Evolutionary conservation across 2,888 invertebrate species (phyloP).

Genomic region (Metallyticus violacea): DNA sequence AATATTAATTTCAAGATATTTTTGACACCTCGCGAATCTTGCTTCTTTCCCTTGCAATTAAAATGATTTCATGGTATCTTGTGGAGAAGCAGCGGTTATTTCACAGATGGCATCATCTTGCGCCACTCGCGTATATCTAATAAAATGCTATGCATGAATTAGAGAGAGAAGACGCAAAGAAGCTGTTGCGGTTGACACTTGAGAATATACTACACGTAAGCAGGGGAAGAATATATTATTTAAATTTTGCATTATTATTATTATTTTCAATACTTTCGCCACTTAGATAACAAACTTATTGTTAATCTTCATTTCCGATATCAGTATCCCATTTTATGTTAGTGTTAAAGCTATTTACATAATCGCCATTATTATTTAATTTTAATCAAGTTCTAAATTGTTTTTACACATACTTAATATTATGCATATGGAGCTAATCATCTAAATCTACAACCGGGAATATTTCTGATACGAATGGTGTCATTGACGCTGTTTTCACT

Average conservation of each 20-base stretch:
- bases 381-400: too few relatives aligned
- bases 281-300: too few relatives aligned
- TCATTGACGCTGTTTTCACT: too few relatives aligned
- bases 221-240: not conserved
- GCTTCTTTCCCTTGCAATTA: not conserved
- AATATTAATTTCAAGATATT: not conserved
- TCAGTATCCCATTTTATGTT: too few relatives aligned
- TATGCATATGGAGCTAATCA: too few relatives aligned
- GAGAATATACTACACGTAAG: not conserved
- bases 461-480: too few relatives aligned
- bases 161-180: not conserved
- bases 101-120: not conserved
- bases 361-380: too few relatives aligned
- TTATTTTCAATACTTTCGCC: not conserved
- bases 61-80: not conserved
- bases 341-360: too few relatives aligned
- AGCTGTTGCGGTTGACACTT: not conserved
- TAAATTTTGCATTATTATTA: not conserved
- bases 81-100: not conserved
- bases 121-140: not conserved
- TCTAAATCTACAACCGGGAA: too few relatives aligned
- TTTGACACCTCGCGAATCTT: not conserved
- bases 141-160: not conserved
- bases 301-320: too few relatives aligned
- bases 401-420: too few relatives aligned